phyloP scores from a whole-genome alignment of 2,797 vertebrate genomes.

The Lacerta agilis region DNA sequence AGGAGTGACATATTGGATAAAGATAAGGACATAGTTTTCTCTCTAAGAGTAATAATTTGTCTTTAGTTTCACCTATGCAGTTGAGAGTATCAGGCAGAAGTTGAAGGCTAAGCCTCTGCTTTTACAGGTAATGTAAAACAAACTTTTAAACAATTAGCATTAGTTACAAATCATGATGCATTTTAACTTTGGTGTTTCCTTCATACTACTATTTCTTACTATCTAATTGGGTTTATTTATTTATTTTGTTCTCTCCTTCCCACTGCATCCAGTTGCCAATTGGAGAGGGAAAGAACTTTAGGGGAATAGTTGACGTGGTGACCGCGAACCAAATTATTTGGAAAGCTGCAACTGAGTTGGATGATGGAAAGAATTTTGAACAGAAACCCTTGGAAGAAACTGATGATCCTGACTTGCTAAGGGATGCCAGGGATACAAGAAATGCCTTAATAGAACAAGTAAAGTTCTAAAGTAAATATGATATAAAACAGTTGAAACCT shows the following conservation, averaged over 20 bases:
- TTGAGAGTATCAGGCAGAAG: constrained; percentile 93
- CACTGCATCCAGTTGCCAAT: constrained; percentile 84
- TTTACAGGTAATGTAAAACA: constrained; percentile 85
- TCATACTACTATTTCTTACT: constrained; percentile 30
- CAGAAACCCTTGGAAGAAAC: constrained; percentile 75
- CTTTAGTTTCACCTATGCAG: constrained; percentile 84
- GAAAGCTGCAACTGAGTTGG: constrained; percentile 71
- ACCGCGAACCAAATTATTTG: constrained; percentile 87
- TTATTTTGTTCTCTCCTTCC: neutral
- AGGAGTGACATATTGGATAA: constrained; percentile 13
- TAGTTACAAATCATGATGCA: neutral
- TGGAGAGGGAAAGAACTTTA: constrained; percentile 89
- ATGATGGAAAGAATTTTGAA: constrained; percentile 87
- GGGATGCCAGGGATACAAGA: constrained; percentile 84
- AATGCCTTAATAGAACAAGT: constrained; percentile 93
- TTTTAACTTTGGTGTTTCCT: neutral
- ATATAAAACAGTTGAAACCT: constrained; percentile 53
- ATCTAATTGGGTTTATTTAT: neutral
- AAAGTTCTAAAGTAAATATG: constrained; percentile 77
- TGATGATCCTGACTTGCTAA: constrained; percentile 82
- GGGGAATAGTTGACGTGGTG: constrained; percentile 90
- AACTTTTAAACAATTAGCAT: constrained; percentile 5
- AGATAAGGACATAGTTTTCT: neutral
- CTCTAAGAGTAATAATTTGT: neutral
- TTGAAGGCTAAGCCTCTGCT: constrained; percentile 90